phyloP scores from a whole-genome alignment of 2,113 vertebrate species.

The Bubo blakistoni region DNA sequence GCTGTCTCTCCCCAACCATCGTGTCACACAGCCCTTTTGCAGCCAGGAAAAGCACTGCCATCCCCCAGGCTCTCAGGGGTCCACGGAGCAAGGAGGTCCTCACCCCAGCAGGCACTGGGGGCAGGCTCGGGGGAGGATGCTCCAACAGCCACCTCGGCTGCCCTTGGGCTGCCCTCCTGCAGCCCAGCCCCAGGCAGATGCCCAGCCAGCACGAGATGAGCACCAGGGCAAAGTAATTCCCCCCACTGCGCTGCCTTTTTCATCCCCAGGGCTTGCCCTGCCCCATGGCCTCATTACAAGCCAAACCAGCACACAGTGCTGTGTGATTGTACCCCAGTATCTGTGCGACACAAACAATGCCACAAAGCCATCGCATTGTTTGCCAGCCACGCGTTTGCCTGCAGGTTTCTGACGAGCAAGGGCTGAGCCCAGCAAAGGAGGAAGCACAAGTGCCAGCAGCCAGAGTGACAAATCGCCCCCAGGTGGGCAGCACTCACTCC shows the following conservation, averaged over 20 bases:
- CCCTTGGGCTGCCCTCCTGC: background rate
- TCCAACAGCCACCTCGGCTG: accelerated
- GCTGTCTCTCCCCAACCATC: background rate
- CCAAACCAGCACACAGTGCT: accelerated
- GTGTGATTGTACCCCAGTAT: background rate
- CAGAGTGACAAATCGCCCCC: background rate
- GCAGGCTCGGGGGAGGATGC: background rate
- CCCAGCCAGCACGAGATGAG: accelerated
- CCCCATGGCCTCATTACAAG: background rate
- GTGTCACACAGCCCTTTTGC: background rate
- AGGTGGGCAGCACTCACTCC: background rate
- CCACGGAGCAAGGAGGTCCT: background rate
- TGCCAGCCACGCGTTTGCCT: background rate
- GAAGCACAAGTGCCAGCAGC: background rate
- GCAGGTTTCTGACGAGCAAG: background rate
- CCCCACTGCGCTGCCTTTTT: accelerated
- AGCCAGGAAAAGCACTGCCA: background rate
- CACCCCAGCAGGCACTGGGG: accelerated
- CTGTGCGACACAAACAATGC: accelerated
- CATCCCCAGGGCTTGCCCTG: background rate
- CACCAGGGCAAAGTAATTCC: background rate
- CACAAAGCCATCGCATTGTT: background rate
- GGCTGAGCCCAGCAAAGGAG: background rate
- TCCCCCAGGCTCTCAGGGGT: background rate
- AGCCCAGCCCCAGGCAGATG: background rate